Conservation (phyloP, 2,113 vertebrate genomes). For the Numida meleagris region DNA sequence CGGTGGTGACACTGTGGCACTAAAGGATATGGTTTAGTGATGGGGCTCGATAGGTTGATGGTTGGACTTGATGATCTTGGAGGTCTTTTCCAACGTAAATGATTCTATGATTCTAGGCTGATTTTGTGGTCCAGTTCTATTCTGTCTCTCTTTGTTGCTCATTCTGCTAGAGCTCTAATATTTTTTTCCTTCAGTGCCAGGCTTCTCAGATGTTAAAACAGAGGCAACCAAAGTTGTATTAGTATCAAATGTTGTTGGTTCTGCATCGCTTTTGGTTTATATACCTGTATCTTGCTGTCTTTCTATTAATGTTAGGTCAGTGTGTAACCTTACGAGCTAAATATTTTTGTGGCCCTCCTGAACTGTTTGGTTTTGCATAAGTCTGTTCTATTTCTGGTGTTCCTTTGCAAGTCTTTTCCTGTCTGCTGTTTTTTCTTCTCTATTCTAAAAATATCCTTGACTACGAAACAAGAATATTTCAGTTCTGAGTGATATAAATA, state of each 20-base stretch:
- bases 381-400: background rate
- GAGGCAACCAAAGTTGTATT: background rate
- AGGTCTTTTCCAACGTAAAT: background rate
- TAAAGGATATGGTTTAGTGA: background rate
- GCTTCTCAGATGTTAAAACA: background rate
- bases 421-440: slow-evolving; percentile 29
- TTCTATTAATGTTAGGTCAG: background rate
- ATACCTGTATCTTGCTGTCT: background rate
- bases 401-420: background rate
- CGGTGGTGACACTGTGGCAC: background rate
- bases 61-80: background rate
- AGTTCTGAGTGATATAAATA: background rate
- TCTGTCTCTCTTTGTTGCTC: background rate
- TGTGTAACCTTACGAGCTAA: background rate
- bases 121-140: background rate
- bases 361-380: background rate
- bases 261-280: background rate
- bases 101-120: background rate
- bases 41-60: background rate
- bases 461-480: slow-evolving; percentile 2
- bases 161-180: background rate
- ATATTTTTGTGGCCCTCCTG: background rate
- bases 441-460: slow-evolving; percentile 23
- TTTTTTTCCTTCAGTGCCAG: background rate
- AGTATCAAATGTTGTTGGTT: background rate